Evolutionary conservation across 2,113 vertebrate species (phyloP), one percentile per base, ranked within the genome.

Genomic region (Enhydra lutris): DNA sequence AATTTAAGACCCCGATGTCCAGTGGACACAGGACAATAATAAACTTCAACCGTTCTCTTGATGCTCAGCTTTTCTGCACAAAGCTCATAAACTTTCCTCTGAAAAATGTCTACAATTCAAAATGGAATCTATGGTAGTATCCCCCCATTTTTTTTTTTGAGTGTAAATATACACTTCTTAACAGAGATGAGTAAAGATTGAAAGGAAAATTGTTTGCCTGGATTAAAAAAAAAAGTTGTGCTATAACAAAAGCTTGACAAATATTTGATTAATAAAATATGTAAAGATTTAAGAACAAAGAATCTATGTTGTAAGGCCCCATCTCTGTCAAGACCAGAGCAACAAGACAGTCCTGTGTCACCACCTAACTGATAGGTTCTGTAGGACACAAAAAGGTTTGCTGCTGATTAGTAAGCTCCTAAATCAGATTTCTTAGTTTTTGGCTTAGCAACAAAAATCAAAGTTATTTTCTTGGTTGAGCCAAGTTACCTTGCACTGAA

Each of bases 231-330:
- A 94, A 21, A 78, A 80, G 2, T 34, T 61, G 14, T 78, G 61
- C 65, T 91, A 84, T 20, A 96, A 31, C n/a, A 91, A 90, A 78
- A 69, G 34, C 4, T 82, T 82, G 6, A 89, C 4, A 89, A 80
- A 29, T 36, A 34, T 63, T 76, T 89, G 52, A 84, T 67, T 93
- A 74, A 81, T 34, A 55, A 93, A 74, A 59, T 26, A 74, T 45
- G 50, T 90, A 59, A 67, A 93, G 21, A 89, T 42, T 55, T 9
- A 91, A 82, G 17, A 91, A 47, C 45, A 92, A 71, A 90, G 36
- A 47, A 42, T 89, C 12, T 67, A 34, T 52, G 36, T 26, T 10
- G 23, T 69, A 57, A 81, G 4, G 50, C 1, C 21, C 63, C 14
- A 69, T n/a, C n/a, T 39, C 39, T 31, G 39, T n/a, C 55, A 88